Evolutionary conservation across 2,888 invertebrate species (phyloP), one percentile per base, ranked within the genome.

Genomic region (Endotricha flammealis): DNA sequence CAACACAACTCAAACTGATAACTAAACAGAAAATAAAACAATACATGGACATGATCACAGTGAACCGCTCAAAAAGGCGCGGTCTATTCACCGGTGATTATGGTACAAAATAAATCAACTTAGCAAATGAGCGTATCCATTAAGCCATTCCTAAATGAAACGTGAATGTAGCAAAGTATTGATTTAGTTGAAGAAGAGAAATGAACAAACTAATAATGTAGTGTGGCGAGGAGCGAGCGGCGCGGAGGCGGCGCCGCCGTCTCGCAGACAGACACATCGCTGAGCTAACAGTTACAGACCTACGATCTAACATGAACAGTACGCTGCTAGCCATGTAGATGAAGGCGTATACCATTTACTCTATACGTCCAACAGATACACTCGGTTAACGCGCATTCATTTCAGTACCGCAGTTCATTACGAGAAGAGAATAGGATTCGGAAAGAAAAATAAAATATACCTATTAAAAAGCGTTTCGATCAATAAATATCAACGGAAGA

Each of bases 381-480:
- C 54, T 77, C 71, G 77, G 78, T 74, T 69, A 68, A 80, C 85
- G 83, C 85, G 82, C 85, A 82, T 82, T 78, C 83, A 79, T 69
- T 59, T 78, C 75, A 79, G 73, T 81, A 82, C 73, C 82, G 83
- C 82, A 79, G 73, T 62, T 73, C 55, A 67, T 68, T 70, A 78
- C 72, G 74, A 76, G 82, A 85, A 83, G 81, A 85, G 77, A 68
- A 74, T 58, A 78, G 71, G 69, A 78, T 74, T 83, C 61, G 78
- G 81, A 86, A 83, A 82, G 83, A 82, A 66, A 85, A 83, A 82
- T 77, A 85, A n/a, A 80, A 82, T 74, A 81, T 79, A 80, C 85
- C 85, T 85, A 85, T 47, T 78, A 86, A 86, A 82, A 86, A 86
- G 86, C 86, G 74, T 83, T 75, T 74, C 81, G 73, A 71, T 74